Evolutionary conservation across 1,140 invertebrate genomes (phyloP).

Genomic region (Leguminivora glycinivorella): DNA sequence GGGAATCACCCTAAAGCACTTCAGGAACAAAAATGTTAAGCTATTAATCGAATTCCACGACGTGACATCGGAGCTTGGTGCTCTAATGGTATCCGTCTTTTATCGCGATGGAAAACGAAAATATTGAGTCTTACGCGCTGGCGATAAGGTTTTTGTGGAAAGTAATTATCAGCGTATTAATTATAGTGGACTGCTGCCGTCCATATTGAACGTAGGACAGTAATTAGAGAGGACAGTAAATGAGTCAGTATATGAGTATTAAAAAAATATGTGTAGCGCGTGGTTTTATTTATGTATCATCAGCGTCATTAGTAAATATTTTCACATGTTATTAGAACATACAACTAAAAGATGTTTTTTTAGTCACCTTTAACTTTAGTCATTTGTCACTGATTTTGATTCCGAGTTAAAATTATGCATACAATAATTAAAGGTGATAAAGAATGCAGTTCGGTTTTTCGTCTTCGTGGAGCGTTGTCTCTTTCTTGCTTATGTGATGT

Average conservation of each 20-base stretch:
- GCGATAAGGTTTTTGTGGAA: neutral
- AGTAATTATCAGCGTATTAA: slow-evolving; percentile 15
- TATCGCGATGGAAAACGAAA: neutral
- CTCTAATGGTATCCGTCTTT: slow-evolving; percentile 40
- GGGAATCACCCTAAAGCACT: neutral
- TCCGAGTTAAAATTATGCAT: too few species aligned
- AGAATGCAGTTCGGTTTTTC: too few species aligned
- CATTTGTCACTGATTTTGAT: too few species aligned
- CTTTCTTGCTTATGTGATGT: too few species aligned
- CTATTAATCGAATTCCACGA: slow-evolving; percentile 37
- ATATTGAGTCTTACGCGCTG: neutral
- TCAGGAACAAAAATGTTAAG: slow-evolving; percentile 43
- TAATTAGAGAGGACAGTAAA: slow-evolving; percentile 4
- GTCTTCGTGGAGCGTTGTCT: too few species aligned
- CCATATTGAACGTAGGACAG: neutral
- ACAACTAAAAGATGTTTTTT: too few species aligned
- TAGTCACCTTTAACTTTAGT: too few species aligned
- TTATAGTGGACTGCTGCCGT: neutral
- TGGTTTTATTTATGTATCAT: too few species aligned
- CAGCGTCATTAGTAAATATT: too few species aligned
- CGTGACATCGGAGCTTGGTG: slow-evolving; percentile 35
- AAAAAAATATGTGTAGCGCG: neutral
- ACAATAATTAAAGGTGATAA: too few species aligned
- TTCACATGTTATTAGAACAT: too few species aligned
- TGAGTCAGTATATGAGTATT: neutral